These are phyloP conservation scores for Pygmarrhopalites habei DNA, from an alignment of 1,140 invertebrate genomes.

Conservation along the genomic window DNA sequence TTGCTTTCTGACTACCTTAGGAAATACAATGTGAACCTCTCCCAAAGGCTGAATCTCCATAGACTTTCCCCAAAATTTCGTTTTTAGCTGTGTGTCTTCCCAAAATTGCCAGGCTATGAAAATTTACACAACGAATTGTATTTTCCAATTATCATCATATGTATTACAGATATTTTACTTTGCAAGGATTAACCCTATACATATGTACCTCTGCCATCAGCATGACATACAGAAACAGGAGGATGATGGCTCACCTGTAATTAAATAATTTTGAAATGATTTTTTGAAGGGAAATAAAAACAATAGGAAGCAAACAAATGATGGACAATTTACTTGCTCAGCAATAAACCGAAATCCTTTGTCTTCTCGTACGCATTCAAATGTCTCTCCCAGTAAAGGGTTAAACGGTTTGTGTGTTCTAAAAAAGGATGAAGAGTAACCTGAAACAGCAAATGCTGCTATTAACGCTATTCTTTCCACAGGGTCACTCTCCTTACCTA, in stretches of 20 bases:
- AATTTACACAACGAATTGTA: no score
- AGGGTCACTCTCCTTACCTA: slow-evolving; percentile 32
- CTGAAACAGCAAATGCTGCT: slow-evolving; percentile 70
- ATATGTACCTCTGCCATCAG: slow-evolving; percentile 61
- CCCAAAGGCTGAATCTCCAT: slow-evolving; percentile 81
- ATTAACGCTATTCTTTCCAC: slow-evolving; percentile 35
- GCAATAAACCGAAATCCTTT: slow-evolving; percentile 66
- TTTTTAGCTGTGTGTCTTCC: slow-evolving; percentile 74
- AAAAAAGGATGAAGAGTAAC: slow-evolving; percentile 68
- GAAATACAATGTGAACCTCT: slow-evolving; percentile 43
- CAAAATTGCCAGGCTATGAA: slow-evolving; percentile 72
- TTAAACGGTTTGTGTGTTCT: slow-evolving; percentile 76
- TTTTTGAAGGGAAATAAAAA: no score
- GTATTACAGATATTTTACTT: no score
- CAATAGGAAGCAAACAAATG: no score
- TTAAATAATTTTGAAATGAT: no score
- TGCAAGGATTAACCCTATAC: no score
- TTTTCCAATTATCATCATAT: no score
- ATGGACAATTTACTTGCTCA: slow-evolving; percentile 63
- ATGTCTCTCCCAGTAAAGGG: slow-evolving; percentile 77
- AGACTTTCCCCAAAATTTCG: slow-evolving; percentile 86
- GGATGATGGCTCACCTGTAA: slow-evolving; percentile 76
- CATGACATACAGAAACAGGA: slow-evolving; percentile 71
- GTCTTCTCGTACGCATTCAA: slow-evolving; percentile 69
- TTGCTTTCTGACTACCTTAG: no score